Percentiles rank a stretch among this genome's conserved stretches.
These are phyloP conservation scores for Venusia cambrica DNA, from an alignment of 2,888 invertebrate genomes.

Conservation along the genomic window DNA sequence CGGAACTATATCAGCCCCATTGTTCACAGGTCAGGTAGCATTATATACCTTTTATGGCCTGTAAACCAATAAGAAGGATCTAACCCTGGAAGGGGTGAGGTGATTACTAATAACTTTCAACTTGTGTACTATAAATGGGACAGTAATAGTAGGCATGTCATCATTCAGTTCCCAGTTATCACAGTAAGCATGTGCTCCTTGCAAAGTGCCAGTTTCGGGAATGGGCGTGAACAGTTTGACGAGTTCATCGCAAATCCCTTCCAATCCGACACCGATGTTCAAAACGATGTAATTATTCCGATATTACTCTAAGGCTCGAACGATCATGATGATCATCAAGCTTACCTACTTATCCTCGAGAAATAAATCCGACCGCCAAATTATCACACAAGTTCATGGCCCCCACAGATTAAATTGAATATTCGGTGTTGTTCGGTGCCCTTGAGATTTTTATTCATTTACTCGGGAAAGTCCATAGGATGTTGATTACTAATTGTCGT, in stretches of 20 bases:
- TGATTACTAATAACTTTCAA: slow-evolving; percentile 34
- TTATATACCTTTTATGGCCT: slow-evolving; percentile 21
- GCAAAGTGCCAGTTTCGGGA: slow-evolving; percentile 23
- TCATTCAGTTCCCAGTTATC: slow-evolving; percentile 40
- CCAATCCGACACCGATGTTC: slow-evolving; percentile 11
- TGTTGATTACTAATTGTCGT: too few relatives aligned
- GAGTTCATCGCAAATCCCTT: slow-evolving; percentile 16
- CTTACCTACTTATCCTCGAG: too few relatives aligned
- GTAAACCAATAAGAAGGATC: slow-evolving; percentile 21
- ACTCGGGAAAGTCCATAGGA: too few relatives aligned
- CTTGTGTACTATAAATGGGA: slow-evolving; percentile 31
- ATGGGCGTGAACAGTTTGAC: slow-evolving; percentile 15
- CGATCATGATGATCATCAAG: too few relatives aligned
- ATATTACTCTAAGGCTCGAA: too few relatives aligned
- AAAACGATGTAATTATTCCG: too few relatives aligned
- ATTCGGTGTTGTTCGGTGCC: too few relatives aligned
- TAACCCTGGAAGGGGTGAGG: slow-evolving; percentile 32
- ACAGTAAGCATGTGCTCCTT: slow-evolving; percentile 34
- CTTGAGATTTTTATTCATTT: too few relatives aligned
- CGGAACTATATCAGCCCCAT: slow-evolving; percentile 6
- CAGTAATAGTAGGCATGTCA: slow-evolving; percentile 20
- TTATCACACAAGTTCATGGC: too few relatives aligned
- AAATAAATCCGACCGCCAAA: too few relatives aligned
- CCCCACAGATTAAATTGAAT: too few relatives aligned
- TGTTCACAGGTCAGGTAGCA: slow-evolving; percentile 25